Percentiles rank a stretch among this genome's conserved stretches.
Evolutionary conservation across 2,797 vertebrate genomes (phyloP).

Genomic region (Helarctos malayanus): DNA sequence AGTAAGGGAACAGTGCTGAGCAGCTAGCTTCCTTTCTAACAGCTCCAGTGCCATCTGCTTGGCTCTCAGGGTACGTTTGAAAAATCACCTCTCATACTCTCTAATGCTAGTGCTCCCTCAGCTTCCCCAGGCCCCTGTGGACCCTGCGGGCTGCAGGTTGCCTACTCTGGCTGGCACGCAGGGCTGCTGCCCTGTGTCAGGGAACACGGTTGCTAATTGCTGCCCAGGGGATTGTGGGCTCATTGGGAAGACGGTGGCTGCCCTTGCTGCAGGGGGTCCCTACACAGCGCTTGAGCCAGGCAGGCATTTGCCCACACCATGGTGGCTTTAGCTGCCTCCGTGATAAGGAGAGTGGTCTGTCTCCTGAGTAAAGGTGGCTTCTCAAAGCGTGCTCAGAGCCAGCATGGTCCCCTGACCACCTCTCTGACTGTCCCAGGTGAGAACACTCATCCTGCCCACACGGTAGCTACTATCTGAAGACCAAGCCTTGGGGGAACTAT

Average conservation of each 20-base stretch:
- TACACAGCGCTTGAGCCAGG: background rate
- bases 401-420: background rate
- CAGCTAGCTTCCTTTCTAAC: background rate
- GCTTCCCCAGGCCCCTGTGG: background rate
- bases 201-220: background rate
- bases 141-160: background rate
- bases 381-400: background rate
- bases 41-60: background rate
- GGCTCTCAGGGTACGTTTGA: background rate
- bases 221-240: background rate
- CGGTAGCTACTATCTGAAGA: background rate
- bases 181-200: background rate
- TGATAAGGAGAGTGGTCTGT: background rate
- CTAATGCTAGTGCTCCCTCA: background rate
- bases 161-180: background rate
- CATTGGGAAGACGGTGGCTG: background rate
- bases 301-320: background rate
- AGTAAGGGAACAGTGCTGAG: background rate
- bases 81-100: conserved; percentile 19
- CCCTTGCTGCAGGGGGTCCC: background rate
- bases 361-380: background rate
- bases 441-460: too few species aligned
- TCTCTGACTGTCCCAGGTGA: background rate
- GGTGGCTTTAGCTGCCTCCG: background rate
- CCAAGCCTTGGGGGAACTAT: too few species aligned